Base-by-base conservation (phyloP, 2,797 vertebrate species). In the Intellagama lesueurii region DNA sequence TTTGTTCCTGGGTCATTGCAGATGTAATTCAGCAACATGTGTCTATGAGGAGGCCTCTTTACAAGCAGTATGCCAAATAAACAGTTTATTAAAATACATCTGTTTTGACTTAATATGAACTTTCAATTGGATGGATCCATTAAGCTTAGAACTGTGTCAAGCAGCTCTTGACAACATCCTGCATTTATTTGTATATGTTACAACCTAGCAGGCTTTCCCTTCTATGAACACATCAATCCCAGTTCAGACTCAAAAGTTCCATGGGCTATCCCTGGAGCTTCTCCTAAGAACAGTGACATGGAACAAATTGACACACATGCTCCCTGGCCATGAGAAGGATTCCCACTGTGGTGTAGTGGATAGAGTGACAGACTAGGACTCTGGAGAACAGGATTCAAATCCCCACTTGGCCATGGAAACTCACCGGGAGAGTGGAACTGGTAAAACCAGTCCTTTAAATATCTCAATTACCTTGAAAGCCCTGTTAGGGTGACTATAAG, bases 61-160 rank as follows among this genome's bases (percentile, higher is more conserved):
- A 44, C 75, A 85, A 85, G 4, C 49, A 85, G 47, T 9, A 40
- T 80, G 66, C 49, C 88, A 85, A 79, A 85, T 44, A 77, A 89
- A 81, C 83, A 73, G n/a, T 81, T 86, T 86, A 7, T 3, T 52
- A 72, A 81, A 89, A n/a, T 47, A 80, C 88, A 89, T 76, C 83
- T 89, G 88, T 80, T 86, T 52, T 81, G 56, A 81, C 44, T 86
- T 81, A 75, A 81, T 24, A 32, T 26, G 30, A 47, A 19, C 7
- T 81, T 81, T 66, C 40, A 66, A 52, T 66, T 86, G 49, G 40
- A 75, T 81, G 35, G 66, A 19, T 68, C 73, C 40, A 24, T 35
- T 89, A 66, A 32, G 1, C 32, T 76, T 68, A 66, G 35, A 81
- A 30, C 60, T 64, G 22, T 73, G 75, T 86, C 78, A 81, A 75